These are phyloP conservation scores for Coptotermes formosanus DNA, from an alignment of 1,140 invertebrate species.

Conservation along the genomic window DNA sequence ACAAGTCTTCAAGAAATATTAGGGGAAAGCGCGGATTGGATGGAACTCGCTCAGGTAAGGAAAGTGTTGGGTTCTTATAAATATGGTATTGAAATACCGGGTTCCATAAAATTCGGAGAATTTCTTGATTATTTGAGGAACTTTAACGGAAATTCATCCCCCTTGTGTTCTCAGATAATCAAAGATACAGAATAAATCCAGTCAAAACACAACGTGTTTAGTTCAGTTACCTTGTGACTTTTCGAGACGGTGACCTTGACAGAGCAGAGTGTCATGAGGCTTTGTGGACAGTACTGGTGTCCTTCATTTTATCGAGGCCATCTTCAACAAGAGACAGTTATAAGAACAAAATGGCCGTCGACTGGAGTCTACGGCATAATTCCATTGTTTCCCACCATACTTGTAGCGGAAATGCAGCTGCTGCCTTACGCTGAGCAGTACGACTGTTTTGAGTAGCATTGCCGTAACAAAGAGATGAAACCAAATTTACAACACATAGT, in stretches of 20 bases:
- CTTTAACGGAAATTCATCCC: no score
- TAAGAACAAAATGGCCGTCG: not conserved
- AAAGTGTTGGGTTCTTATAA: no score
- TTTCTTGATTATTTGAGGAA: no score
- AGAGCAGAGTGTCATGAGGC: not conserved
- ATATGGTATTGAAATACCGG: no score
- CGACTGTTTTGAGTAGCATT: slow-evolving; percentile 28
- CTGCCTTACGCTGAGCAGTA: slow-evolving; percentile 29
- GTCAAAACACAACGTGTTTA: no score
- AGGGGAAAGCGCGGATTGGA: no score
- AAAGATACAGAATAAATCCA: no score
- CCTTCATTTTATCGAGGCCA: not conserved
- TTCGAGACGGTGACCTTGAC: slow-evolving; percentile 3
- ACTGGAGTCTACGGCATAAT: slow-evolving; percentile 20
- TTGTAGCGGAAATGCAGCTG: slow-evolving; percentile 32
- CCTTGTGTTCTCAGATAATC: no score
- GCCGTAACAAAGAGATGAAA: not conserved
- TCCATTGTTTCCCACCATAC: slow-evolving; percentile 22
- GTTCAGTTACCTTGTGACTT: not conserved
- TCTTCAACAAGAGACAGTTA: not conserved
- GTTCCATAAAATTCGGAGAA: no score
- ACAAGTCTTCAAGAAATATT: no score
- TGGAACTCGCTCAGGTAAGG: no score
- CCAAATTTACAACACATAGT: not conserved
- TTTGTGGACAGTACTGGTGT: not conserved